Evolutionary conservation across 2,888 invertebrate genomes (phyloP), one percentile per base, ranked within the genome.

Genomic region (Panopea generosa): DNA sequence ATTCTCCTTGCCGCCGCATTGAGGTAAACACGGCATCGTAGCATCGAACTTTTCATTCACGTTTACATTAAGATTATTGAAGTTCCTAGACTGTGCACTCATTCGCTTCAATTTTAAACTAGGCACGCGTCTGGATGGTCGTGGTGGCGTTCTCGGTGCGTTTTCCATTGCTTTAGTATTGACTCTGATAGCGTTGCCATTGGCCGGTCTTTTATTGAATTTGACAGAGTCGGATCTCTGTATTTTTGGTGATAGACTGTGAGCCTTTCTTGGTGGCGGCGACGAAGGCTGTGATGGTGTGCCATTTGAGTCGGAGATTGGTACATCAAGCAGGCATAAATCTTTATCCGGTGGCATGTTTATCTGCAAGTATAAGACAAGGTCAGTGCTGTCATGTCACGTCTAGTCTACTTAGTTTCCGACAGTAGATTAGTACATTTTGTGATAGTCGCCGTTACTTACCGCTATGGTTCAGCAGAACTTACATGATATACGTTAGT

Each of bases 101-200:
- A 85, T 84, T 45, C 90, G 87, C 73, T 90, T 90, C 26, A 90
- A 85, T 82, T 90, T 90, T 73, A 90, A 86, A 84, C 90, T 90
- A 62, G 89, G 89, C 68, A 89, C 86, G 38, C 90, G 86, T 55
- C 87, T 83, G 43, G 87, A 84, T 33, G 86, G 74, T 60, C 87
- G 72, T 14, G 86, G 86, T 22, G 85, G 83, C 38, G 86, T 85
- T 59, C 73, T 49, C 60, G 81, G 79, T 24, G 74, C 79, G 45
- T 43, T 40, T 26, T 65, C 60, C 49, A 69, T 74, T 38, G 81
- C 72, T 56, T 75, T 82, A 57, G 71, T 77, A 62, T 50, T 67
- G 38, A 84, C 73, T 47, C 86, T 82, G 56, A 81, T 79, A 45
- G 86, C 85, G 76, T 83, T 87, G 55, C 90, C 89, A 87, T 87